A percentile compares a stretch with the other conserved stretches of the same genome.
phyloP scores from a whole-genome alignment of 2,113 vertebrate species.

The Paracanthobrama guichenoti region DNA sequence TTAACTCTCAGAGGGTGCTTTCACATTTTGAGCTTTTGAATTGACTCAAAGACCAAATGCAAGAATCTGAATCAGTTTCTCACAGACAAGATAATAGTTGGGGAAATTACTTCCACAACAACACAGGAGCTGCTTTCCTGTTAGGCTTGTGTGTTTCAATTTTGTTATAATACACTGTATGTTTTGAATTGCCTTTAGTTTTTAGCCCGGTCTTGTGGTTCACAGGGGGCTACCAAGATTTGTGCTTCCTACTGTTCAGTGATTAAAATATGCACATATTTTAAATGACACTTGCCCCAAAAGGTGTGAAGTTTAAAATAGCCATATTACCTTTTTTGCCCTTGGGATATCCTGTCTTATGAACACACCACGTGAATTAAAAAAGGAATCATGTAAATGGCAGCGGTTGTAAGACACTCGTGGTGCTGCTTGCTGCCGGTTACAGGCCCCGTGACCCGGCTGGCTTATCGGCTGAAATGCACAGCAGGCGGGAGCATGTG shows the following conservation, averaged over 20 bases:
- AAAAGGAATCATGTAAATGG: conserved; percentile 11
- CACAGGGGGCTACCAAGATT: background rate
- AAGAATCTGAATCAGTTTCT: background rate
- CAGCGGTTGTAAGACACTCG: background rate
- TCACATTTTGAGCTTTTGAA: conserved; percentile 15
- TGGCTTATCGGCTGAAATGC: conserved; percentile 58
- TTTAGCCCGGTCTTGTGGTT: background rate
- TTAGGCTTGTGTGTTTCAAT: conserved; percentile 1
- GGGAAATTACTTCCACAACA: background rate
- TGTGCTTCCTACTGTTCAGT: background rate
- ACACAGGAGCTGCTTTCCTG: background rate
- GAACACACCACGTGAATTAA: background rate
- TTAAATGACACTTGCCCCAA: background rate
- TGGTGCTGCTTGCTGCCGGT: background rate
- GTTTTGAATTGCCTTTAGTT: background rate
- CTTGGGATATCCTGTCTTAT: background rate
- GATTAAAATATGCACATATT: background rate
- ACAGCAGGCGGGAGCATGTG: conserved; percentile 60
- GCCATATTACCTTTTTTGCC: background rate
- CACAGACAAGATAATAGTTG: conserved; percentile 1
- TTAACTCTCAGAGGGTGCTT: conserved; percentile 11
- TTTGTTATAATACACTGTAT: conserved; percentile 6
- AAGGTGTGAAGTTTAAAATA: conserved; percentile 14
- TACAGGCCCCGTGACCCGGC: conserved; percentile 21
- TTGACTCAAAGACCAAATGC: background rate